These are phyloP conservation scores for Saturnia pavonia DNA, from an alignment of 2,888 invertebrate genomes.

Conservation along the genomic window DNA sequence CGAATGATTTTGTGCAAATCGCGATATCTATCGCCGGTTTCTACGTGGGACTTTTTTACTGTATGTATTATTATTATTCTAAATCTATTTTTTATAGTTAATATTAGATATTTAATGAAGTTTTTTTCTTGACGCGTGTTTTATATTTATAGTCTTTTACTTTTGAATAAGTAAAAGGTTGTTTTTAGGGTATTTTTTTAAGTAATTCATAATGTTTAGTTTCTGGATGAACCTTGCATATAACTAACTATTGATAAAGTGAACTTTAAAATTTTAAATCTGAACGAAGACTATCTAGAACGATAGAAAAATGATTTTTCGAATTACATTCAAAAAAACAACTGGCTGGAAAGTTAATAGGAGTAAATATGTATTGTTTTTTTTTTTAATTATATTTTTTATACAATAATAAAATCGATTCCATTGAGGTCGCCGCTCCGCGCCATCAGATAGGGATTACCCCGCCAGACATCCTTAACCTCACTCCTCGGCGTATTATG, in stretches of 20 bases:
- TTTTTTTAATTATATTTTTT: background rate
- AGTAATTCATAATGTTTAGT: too few species aligned
- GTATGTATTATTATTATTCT: conserved; percentile 59
- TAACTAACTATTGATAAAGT: too few species aligned
- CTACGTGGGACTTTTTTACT: conserved; percentile 67
- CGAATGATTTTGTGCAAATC: conserved; percentile 66
- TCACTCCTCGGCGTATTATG: background rate
- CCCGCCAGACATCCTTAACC: background rate
- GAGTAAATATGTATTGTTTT: too few species aligned
- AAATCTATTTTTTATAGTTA: conserved; percentile 21
- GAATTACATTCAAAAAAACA: too few species aligned
- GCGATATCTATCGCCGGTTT: conserved; percentile 63
- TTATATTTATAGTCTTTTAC: too few species aligned
- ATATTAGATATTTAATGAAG: background rate
- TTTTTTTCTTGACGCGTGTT: background rate
- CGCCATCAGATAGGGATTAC: background rate
- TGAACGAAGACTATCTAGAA: too few species aligned
- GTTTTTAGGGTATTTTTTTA: too few species aligned
- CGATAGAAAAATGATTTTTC: too few species aligned
- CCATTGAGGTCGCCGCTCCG: background rate
- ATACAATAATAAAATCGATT: background rate
- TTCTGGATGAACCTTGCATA: too few species aligned
- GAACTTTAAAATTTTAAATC: too few species aligned
- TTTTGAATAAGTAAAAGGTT: too few species aligned
- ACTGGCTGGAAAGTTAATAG: too few species aligned